phyloP scores from a whole-genome alignment of 2,113 vertebrate genomes.

The Stegostoma tigrinum region DNA sequence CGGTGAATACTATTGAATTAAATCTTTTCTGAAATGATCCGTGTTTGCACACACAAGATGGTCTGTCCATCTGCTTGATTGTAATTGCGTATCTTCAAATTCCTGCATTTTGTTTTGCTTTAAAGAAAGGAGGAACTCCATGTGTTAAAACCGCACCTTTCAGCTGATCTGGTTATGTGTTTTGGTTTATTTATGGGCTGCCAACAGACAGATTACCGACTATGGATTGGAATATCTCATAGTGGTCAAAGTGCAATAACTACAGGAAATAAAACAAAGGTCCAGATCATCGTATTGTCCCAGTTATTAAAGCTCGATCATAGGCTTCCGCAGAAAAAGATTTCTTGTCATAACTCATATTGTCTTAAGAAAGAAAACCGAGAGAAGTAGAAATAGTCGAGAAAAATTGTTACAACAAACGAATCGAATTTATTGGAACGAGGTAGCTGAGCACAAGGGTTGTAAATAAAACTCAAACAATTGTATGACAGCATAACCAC shows the following conservation, averaged over 20 bases:
- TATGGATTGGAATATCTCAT: neutral
- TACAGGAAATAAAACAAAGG: neutral
- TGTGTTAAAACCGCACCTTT: neutral
- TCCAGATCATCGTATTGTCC: neutral
- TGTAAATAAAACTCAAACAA: conserved; percentile 11
- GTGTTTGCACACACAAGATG: too few species aligned
- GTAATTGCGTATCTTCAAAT: neutral
- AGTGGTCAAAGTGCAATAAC: neutral
- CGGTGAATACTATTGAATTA: neutral
- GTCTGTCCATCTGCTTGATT: neutral
- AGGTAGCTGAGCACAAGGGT: conserved; percentile 7
- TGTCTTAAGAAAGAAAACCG: neutral
- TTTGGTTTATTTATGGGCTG: conserved; percentile 9
- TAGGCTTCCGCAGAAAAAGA: neutral
- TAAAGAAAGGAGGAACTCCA: neutral
- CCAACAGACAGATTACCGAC: neutral
- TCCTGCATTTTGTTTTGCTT: neutral
- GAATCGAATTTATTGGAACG: conserved; percentile 30
- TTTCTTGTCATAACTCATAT: too few species aligned
- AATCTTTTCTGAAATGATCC: neutral
- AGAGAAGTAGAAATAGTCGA: neutral
- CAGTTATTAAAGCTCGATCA: neutral
- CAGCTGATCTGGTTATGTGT: neutral
- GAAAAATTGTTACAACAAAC: neutral
- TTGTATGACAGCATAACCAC: neutral